Percentiles rank a stretch among this genome's conserved stretches.
Conservation (phyloP, 2,113 vertebrate genomes). For the Penelope pileata region DNA sequence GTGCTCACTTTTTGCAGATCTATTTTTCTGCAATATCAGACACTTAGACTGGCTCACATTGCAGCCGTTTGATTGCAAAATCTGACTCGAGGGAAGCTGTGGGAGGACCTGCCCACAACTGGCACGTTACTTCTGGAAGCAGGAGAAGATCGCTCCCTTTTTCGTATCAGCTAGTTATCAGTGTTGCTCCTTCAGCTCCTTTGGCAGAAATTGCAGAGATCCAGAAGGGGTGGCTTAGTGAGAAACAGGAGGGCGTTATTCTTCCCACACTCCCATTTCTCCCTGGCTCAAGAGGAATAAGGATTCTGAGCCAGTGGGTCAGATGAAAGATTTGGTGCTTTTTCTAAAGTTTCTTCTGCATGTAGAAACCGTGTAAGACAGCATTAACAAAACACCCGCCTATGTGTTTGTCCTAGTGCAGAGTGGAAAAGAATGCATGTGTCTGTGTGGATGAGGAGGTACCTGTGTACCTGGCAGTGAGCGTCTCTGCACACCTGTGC, state of each 20-base stretch:
- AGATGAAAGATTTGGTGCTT: conserved; percentile 18
- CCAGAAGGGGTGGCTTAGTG: background rate
- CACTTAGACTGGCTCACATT: conserved; percentile 38
- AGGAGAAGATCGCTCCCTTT: background rate
- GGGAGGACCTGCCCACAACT: background rate
- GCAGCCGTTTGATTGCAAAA: conserved; percentile 20
- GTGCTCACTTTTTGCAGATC: background rate
- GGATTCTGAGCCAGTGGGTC: background rate
- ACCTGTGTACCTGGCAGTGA: background rate
- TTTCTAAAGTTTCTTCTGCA: background rate
- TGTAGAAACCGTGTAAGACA: background rate
- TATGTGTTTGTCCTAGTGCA: background rate
- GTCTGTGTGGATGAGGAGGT: background rate
- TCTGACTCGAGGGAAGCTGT: background rate
- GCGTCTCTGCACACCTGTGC: background rate
- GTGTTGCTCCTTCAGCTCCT: background rate
- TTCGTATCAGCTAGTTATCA: background rate
- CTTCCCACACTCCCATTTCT: background rate
- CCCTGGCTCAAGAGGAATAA: background rate
- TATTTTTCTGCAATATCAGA: background rate
- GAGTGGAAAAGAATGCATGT: background rate
- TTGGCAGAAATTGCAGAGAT: background rate
- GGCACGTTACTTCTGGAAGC: background rate
- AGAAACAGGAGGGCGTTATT: background rate
- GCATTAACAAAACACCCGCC: conserved; percentile 46